Conservation (phyloP, 2,888 invertebrate species). For the Coelopa pilipes region DNA sequence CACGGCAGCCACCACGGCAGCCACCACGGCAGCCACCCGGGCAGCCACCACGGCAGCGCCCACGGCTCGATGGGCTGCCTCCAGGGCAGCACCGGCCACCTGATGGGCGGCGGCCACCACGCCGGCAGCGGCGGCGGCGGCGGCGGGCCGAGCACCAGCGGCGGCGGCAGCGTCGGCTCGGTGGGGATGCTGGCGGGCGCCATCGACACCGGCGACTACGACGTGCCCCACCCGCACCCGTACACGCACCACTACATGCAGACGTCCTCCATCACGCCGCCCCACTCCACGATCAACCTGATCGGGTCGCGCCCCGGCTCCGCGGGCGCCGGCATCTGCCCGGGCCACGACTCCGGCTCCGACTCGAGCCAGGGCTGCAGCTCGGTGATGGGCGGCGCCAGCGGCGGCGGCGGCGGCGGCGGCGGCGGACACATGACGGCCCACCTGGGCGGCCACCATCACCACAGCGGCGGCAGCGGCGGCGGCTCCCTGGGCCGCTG, state of each 20-base stretch:
- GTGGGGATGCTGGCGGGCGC: conserved; percentile 64
- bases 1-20: conserved; percentile 59
- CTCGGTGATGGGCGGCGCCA: conserved; percentile 62
- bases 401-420: conserved; percentile 40
- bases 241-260: conserved; percentile 68
- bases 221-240: conserved; percentile 68
- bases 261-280: conserved; percentile 66
- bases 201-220: conserved; percentile 67
- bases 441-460: conserved; percentile 15
- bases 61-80: conserved; percentile 60
- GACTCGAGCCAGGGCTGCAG: conserved; percentile 66
- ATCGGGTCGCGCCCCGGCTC: conserved; percentile 64
- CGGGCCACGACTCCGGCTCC: conserved; percentile 66
- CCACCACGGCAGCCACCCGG: conserved; percentile 54
- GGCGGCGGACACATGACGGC: conserved; percentile 53
- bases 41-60: conserved; percentile 51
- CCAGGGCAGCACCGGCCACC: conserved; percentile 55
- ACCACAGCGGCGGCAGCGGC: conserved; percentile 62
- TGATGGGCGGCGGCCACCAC: conserved; percentile 49
- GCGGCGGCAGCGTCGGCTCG: conserved; percentile 56
- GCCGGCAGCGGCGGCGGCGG: conserved; percentile 49
- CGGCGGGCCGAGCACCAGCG: conserved; percentile 47
- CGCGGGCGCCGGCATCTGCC: conserved; percentile 62
- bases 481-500: conserved; percentile 65
- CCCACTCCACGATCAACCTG: conserved; percentile 65